A percentile compares a stretch with the other conserved stretches of the same genome.
These are phyloP conservation scores for Clarias batrachus DNA, from an alignment of 2,113 vertebrate genomes.

Conservation along the genomic window DNA sequence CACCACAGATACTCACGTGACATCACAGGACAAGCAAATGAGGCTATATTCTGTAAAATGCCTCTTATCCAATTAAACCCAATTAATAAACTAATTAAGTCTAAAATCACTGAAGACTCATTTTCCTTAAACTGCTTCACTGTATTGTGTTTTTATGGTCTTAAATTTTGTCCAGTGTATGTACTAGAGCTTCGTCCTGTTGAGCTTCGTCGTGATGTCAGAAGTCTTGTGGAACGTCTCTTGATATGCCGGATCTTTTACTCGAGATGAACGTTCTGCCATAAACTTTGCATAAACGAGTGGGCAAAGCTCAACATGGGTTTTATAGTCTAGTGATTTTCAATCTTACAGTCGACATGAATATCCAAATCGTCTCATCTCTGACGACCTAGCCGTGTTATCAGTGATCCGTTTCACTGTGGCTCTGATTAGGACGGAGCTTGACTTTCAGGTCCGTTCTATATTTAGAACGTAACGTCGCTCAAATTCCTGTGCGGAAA, in stretches of 20 bases:
- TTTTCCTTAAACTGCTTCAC: not conserved
- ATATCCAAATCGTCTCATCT: not conserved
- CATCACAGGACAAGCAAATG: not conserved
- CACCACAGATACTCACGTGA: not conserved
- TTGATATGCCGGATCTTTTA: not conserved
- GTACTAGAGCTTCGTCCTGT: not conserved
- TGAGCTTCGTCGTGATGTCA: not conserved
- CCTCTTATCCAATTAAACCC: too few species aligned
- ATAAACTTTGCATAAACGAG: constrained; percentile 1
- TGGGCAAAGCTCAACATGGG: not conserved
- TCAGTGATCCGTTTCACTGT: not conserved
- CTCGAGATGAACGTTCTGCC: not conserved
- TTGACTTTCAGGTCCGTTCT: constrained; percentile 4
- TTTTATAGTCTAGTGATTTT: constrained; percentile 23
- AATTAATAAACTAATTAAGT: not conserved
- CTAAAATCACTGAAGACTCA: not conserved
- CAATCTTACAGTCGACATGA: not conserved
- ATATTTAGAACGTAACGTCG: constrained; percentile 19
- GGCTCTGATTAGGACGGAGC: not conserved
- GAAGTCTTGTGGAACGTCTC: not conserved
- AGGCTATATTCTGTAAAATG: too few species aligned
- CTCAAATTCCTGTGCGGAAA: constrained; percentile 32
- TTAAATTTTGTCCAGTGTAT: not conserved
- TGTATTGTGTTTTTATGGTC: not conserved
- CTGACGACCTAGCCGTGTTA: not conserved